These are phyloP conservation scores for Synodontis membranacea DNA, from an alignment of 2,113 vertebrate species.

Conservation along the genomic window DNA sequence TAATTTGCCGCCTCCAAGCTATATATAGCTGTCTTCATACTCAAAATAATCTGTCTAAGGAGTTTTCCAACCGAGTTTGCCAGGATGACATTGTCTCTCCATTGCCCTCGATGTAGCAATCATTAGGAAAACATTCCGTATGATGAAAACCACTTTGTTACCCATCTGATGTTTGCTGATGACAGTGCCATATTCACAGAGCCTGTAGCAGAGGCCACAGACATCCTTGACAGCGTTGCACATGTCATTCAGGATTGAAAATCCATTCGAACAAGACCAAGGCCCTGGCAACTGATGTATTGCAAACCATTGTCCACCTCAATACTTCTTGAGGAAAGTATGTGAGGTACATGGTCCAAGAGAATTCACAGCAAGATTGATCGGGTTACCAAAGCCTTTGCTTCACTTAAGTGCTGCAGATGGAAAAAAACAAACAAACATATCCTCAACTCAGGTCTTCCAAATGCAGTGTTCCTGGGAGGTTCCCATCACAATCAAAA, in stretches of 20 bases:
- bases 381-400: neutral
- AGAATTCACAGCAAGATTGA: neutral
- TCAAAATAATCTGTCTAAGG: conserved; percentile 1
- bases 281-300: neutral
- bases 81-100: conserved; percentile 21
- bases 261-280: neutral
- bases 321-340: too few relatives aligned
- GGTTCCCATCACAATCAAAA: neutral
- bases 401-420: neutral
- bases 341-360: neutral
- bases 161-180: conserved; percentile 8
- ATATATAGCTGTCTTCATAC: neutral
- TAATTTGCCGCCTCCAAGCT: neutral
- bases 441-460: neutral
- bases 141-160: conserved; percentile 2
- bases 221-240: too few relatives aligned
- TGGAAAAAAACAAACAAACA: neutral
- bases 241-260: neutral
- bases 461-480: neutral
- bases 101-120: neutral
- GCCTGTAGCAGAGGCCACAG: neutral
- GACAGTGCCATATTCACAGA: neutral
- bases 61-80: neutral
- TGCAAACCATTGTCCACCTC: neutral
- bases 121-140: conserved; percentile 19